A percentile compares a stretch with the other conserved stretches of the same genome.
Conservation (phyloP, 2,113 vertebrate species). For the Phalacrocorax aristotelis region DNA sequence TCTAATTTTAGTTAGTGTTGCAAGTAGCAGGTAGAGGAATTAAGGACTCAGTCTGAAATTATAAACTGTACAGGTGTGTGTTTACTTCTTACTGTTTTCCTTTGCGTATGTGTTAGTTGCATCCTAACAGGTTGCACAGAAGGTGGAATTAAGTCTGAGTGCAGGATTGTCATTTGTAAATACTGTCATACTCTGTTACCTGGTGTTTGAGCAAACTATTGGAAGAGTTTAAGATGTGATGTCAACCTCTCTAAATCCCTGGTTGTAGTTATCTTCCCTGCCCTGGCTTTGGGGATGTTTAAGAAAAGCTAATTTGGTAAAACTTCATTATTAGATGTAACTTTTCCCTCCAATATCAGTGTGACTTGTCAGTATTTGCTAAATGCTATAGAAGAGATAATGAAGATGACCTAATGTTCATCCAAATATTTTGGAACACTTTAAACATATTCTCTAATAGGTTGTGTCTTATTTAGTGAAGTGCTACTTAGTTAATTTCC, state of each 20-base stretch:
- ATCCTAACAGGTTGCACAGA: not conserved
- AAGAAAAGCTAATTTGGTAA: not conserved
- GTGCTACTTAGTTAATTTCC: not conserved
- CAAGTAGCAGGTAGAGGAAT: not conserved
- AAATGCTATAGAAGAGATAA: not conserved
- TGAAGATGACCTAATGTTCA: not conserved
- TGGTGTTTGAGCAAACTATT: not conserved
- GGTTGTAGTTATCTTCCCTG: not conserved
- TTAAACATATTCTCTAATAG: not conserved
- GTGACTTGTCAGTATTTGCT: not conserved
- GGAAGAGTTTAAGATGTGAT: not conserved
- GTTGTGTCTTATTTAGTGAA: not conserved
- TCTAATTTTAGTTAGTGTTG: not conserved
- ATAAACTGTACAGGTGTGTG: not conserved
- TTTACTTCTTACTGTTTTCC: not conserved
- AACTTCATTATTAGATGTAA: not conserved
- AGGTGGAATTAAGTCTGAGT: not conserved
- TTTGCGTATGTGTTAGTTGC: not conserved
- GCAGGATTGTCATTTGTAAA: not conserved
- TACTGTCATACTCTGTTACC: not conserved
- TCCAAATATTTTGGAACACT: not conserved
- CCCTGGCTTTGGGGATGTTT: not conserved
- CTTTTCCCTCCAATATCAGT: too few relatives aligned
- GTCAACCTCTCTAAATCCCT: not conserved
- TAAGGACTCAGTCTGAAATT: not conserved